Base-by-base conservation (phyloP, 2,888 invertebrate genomes). In the Venusia cambrica region DNA sequence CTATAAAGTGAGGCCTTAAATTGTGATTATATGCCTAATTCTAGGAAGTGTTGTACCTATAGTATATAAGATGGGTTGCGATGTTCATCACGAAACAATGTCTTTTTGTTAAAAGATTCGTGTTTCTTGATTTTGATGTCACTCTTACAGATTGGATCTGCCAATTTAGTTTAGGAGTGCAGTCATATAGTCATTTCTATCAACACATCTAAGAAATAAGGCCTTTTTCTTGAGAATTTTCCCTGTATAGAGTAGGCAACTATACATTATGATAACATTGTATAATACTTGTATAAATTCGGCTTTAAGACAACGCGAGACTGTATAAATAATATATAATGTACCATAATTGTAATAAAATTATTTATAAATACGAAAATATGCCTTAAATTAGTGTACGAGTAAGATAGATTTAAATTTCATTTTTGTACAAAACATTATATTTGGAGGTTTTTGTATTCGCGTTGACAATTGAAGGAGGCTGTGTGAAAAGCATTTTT, bases 401-500 rank as follows among this genome's bases (percentile, higher is more conserved):
- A 16, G 17, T 20, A 28, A 22, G 25, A 18, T 40, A 40, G 19
- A 19, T 3, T 20, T 15, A 6, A 21, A 62, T 61, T 68, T 63
- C 53, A 59, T 62, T 60, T 76, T 76, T 74, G 70, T 73, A 73
- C 68, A 73, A 70, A 69, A 43, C 7, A 29, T 38, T 18, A 18
- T 26, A 27, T 19, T 9, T 7, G 7, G 26, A 22, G 19, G 27
- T 12, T 40, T 44, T 45, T 55, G 53, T 52, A 51, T 53, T 53
- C 56, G 58, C 61, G 30, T 62, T 53, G 54, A 54, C 57, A 45
- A 65, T 56, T 65, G 64, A 61, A 54, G 34, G 74, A 67, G 83
- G 84, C 84, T 85, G 84, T 83, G 84, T 74, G 73, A 54, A 60
- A 73, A 72, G 84, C 84, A 84, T 84, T 84, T 80, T 61, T 65